Conservation (phyloP, 2,888 invertebrate genomes). For the Lissonota sp. region DNA sequence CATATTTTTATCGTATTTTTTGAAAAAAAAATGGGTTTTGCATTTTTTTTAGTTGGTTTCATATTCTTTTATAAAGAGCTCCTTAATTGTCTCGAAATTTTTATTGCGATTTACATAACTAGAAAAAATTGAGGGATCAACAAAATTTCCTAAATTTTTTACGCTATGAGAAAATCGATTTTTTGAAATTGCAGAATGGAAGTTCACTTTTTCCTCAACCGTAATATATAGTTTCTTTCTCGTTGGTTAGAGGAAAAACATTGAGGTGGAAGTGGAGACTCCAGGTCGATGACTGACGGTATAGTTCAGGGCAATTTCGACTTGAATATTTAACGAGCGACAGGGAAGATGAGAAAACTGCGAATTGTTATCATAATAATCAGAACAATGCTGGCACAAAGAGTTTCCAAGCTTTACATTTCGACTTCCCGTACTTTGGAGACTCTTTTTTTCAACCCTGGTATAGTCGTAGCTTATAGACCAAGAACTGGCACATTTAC, state of each 20-base stretch:
- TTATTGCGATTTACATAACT: too few species aligned
- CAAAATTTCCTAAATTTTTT: too few species aligned
- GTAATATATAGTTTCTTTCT: conserved; percentile 15
- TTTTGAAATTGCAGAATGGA: too few species aligned
- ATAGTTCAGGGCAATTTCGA: conserved; percentile 1
- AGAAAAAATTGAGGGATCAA: too few species aligned
- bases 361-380: neutral
- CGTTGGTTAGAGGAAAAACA: neutral
- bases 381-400: neutral
- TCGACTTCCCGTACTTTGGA: neutral
- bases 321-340: conserved; percentile 41
- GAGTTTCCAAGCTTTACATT: neutral
- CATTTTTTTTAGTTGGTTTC: too few species aligned
- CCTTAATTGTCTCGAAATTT: too few species aligned
- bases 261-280: neutral
- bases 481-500: neutral
- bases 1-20: too few species aligned
- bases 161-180: too few species aligned
- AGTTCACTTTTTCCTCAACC: neutral
- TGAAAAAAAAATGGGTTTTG: too few species aligned
- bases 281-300: conserved; percentile 38
- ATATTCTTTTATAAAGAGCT: too few species aligned
- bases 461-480: neutral
- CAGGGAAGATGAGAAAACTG: neutral
- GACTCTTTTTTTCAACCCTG: neutral